Conservation (phyloP, 2,888 invertebrate species). For the Melinaea menophilus region DNA sequence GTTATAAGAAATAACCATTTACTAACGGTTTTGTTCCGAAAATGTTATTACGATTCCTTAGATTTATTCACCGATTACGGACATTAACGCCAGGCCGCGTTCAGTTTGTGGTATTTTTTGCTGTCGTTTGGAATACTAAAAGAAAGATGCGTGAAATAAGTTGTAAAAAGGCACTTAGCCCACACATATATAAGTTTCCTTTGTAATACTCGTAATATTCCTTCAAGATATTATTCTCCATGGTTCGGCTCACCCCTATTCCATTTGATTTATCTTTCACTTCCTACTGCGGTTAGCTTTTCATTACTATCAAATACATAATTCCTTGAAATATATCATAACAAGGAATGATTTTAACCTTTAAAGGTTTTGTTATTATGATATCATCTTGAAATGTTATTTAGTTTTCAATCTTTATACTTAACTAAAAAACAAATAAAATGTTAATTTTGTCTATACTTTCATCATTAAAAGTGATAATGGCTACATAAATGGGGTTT, state of each 20-base stretch:
- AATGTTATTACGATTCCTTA: constrained; percentile 17
- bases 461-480: not conserved
- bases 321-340: constrained; percentile 13
- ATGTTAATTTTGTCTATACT: not conserved
- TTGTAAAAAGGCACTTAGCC: constrained; percentile 67
- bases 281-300: constrained; percentile 36
- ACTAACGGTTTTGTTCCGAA: constrained; percentile 4
- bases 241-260: constrained; percentile 50
- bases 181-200: constrained; percentile 47
- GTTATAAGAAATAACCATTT: constrained; percentile 2
- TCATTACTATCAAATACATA: constrained; percentile 15
- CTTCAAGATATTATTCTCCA: constrained; percentile 60
- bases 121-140: constrained; percentile 38
- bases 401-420: not conserved
- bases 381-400: not conserved
- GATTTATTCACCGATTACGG: constrained; percentile 29
- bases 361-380: not conserved
- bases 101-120: constrained; percentile 47
- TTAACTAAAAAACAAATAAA: not conserved
- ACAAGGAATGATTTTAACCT: not conserved
- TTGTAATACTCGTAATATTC: constrained; percentile 53
- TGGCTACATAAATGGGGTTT: too few species aligned
- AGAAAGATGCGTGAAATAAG: constrained; percentile 61
- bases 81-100: constrained; percentile 33
- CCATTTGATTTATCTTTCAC: constrained; percentile 43